A percentile compares a stretch with the other conserved stretches of the same genome.
Evolutionary conservation across 2,113 vertebrate species (phyloP).

Genomic region (Kobus ellipsiprymnus): DNA sequence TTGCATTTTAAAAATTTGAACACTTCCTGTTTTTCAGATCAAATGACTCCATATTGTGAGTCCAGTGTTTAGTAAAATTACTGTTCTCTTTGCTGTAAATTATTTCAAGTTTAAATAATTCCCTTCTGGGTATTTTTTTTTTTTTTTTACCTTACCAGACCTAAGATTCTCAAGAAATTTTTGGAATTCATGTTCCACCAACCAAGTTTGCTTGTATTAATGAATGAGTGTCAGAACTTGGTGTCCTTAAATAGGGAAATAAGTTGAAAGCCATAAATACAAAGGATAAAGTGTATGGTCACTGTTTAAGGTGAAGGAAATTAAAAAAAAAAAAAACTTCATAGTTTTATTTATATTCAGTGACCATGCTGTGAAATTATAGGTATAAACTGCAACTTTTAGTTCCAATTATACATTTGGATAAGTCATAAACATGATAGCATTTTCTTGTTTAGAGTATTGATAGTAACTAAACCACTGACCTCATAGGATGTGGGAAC

Average conservation of each 20-base stretch:
- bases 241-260: slow-evolving; percentile 17
- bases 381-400: slow-evolving; percentile 36
- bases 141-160: not conserved
- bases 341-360: slow-evolving; percentile 9
- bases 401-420: not conserved
- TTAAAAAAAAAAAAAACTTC: not conserved
- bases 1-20: slow-evolving; percentile 10
- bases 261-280: not conserved
- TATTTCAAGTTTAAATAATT: slow-evolving; percentile 14
- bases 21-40: not conserved
- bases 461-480: not conserved
- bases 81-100: not conserved
- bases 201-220: not conserved
- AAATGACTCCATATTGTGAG: not conserved
- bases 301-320: slow-evolving; percentile 10
- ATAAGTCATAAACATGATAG: not conserved
- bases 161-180: slow-evolving; percentile 1
- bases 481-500: not conserved
- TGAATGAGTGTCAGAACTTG: not conserved
- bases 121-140: not conserved
- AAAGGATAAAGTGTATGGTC: not conserved
- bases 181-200: slow-evolving; percentile 23
- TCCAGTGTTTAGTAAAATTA: not conserved
- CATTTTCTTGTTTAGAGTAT: not conserved
- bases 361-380: slow-evolving; percentile 22